Percentiles rank a stretch among this genome's conserved stretches.
Conservation (phyloP, 2,888 invertebrate species). For the Lottia scabra region DNA sequence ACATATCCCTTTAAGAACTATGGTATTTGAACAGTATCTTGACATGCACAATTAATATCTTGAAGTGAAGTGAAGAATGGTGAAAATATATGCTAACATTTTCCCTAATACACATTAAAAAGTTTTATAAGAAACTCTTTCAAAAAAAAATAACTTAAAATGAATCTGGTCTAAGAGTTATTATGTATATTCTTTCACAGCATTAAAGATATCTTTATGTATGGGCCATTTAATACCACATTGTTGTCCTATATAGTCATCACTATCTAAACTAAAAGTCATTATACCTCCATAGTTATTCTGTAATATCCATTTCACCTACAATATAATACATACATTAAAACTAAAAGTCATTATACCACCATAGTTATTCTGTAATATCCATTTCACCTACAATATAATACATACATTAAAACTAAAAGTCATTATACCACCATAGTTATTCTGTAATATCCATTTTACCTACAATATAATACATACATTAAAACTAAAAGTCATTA, state of each 20-base stretch:
- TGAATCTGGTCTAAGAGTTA: too few species aligned
- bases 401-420: slow-evolving; percentile 36
- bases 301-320: slow-evolving; percentile 38
- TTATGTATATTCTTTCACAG: background rate
- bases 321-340: slow-evolving; percentile 33
- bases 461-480: slow-evolving; percentile 25
- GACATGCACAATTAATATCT: too few species aligned
- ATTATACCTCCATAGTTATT: slow-evolving; percentile 41
- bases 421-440: slow-evolving; percentile 41
- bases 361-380: slow-evolving; percentile 32
- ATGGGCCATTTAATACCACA: slow-evolving; percentile 42
- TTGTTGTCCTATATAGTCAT: slow-evolving; percentile 33
- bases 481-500: slow-evolving; percentile 39
- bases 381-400: slow-evolving; percentile 38
- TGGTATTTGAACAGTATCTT: too few species aligned
- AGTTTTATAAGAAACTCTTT: too few species aligned
- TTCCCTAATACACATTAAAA: too few species aligned
- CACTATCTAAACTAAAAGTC: slow-evolving; percentile 35
- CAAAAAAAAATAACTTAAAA: too few species aligned
- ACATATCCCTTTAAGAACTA: too few species aligned
- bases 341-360: slow-evolving; percentile 41
- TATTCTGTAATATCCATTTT: slow-evolving; percentile 35
- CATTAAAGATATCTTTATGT: slow-evolving; percentile 25
- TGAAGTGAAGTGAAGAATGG: too few species aligned
- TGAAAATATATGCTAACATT: too few species aligned